Base-by-base conservation (phyloP, 2,113 vertebrate genomes). In the Gymnocephalus cernua region DNA sequence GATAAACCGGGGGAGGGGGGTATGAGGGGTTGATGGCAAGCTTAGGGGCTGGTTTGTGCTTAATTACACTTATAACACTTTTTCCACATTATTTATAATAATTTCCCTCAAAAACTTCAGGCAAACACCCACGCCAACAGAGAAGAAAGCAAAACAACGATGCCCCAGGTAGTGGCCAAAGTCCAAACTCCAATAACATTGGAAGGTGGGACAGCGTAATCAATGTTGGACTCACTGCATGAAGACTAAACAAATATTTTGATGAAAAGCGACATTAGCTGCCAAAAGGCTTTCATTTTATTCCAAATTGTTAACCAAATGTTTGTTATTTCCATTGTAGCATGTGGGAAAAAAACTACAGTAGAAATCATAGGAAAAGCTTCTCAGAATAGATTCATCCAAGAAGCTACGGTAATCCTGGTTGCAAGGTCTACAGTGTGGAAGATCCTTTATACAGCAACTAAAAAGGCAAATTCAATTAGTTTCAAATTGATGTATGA, bases 201-300 rank as follows among this genome's bases (percentile, higher is more conserved):
- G 45, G 16, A 66, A 67, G 29, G 25, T 21, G 35, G 67, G 47
- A 65, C 5, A 8, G 23, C 53, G 48, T 19, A 67, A 70, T 77
- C 79, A 71, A n/a, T 63, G 47, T 15, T 23, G 10, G 38, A 73
- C 15, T 0, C 25, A 35, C 41, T 11, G 47, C 15, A 0, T 25
- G 13, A 15, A 73, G 8, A 67, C 35, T 56, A 44, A 71, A 57
- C 57, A 80, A 78, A 73, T 41, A 69, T 72, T 77, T 61, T 78
- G 68, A 80, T 62, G 32, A 62, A 74, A 74, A 51, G 32, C 6
- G 32, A 63, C 13, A 57, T 44, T 21, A 15, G 38, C 14, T 47
- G 32, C n/a, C 44, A 71, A 47, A 64, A 71, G 16, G 15, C 21
- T 44, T 62, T 29, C 1, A 29, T 23, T 63, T 11, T 4, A 13